Evolutionary conservation across 2,888 invertebrate genomes (phyloP).

Genomic region (Antheraea assamensis): DNA sequence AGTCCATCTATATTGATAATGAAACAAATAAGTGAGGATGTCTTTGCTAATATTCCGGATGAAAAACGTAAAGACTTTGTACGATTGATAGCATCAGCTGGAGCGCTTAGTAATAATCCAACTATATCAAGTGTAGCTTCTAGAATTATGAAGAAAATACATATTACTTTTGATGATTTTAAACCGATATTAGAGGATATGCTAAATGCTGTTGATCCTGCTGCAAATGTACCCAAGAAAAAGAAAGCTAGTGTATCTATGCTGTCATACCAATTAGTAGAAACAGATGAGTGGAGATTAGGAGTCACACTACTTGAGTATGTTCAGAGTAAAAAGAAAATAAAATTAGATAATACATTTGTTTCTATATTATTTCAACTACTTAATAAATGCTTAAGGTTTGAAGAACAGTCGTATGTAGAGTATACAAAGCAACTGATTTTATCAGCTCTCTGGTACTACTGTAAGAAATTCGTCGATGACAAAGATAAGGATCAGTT

Average conservation of each 20-base stretch:
- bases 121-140: constrained; percentile 83
- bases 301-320: constrained; percentile 92
- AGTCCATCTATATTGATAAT: constrained; percentile 78
- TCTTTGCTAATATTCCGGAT: constrained; percentile 77
- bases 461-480: constrained; percentile 83
- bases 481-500: constrained; percentile 66
- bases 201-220: constrained; percentile 76
- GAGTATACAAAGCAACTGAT: constrained; percentile 95
- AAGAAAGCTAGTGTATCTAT: constrained; percentile 69
- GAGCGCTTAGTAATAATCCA: constrained; percentile 82
- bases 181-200: constrained; percentile 82
- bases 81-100: constrained; percentile 77
- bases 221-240: constrained; percentile 58
- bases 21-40: constrained; percentile 80
- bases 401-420: constrained; percentile 90
- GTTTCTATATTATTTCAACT: constrained; percentile 90
- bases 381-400: constrained; percentile 88
- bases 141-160: constrained; percentile 85
- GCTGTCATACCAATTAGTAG: constrained; percentile 83
- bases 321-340: constrained; percentile 92
- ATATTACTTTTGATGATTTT: constrained; percentile 84
- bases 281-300: constrained; percentile 88
- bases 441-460: constrained; percentile 88
- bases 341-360: constrained; percentile 84
- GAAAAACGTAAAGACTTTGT: constrained; percentile 74